A percentile compares a stretch with the other conserved stretches of the same genome.
phyloP scores from a whole-genome alignment of 1,140 invertebrate genomes.

The Holotrichia oblita region DNA sequence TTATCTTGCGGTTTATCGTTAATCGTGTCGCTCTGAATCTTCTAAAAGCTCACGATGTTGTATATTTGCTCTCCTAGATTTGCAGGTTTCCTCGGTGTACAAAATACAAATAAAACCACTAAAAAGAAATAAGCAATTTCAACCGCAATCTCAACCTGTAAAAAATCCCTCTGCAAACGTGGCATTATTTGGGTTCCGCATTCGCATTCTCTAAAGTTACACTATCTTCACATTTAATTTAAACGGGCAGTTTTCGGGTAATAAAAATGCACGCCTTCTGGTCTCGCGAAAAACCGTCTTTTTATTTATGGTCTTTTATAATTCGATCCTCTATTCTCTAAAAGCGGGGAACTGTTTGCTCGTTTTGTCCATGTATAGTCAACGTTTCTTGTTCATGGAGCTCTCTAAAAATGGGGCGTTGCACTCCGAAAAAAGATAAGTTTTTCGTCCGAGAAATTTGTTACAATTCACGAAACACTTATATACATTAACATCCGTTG shows the following conservation, averaged over 20 bases:
- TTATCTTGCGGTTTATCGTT: background rate
- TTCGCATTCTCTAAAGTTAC: slow-evolving; percentile 52
- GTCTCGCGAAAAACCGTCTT: slow-evolving; percentile 60
- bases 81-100: background rate
- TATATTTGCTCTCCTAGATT: too few relatives aligned
- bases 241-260: slow-evolving; percentile 62
- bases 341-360: slow-evolving; percentile 40
- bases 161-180: slow-evolving; percentile 35
- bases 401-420: background rate
- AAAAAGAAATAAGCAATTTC: slow-evolving; percentile 2
- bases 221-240: slow-evolving; percentile 62
- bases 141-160: slow-evolving; percentile 39
- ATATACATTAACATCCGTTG: slow-evolving; percentile 57
- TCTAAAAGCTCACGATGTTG: background rate
- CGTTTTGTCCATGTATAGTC: background rate
- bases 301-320: slow-evolving; percentile 59
- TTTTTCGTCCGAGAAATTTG: slow-evolving; percentile 58
- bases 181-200: slow-evolving; percentile 44
- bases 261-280: slow-evolving; percentile 64
- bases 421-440: slow-evolving; percentile 47
- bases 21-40: background rate
- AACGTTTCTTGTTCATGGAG: background rate
- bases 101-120: background rate
- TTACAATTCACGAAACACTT: slow-evolving; percentile 58
- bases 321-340: slow-evolving; percentile 42